Base-by-base conservation (phyloP, 1,140 invertebrate species). In the Temnothorax curvispinosus region DNA sequence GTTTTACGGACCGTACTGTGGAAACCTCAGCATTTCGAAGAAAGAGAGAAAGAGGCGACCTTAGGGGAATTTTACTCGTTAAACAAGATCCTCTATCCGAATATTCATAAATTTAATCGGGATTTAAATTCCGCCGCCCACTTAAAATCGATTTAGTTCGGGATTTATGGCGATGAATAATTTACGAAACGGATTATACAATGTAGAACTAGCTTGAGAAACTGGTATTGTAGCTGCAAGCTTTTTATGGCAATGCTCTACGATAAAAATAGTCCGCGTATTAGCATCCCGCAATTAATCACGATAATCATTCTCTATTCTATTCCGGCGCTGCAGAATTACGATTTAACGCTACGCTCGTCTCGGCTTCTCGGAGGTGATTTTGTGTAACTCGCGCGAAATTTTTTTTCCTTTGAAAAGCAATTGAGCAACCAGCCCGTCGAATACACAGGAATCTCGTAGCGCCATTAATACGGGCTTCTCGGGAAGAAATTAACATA, bases 151-250 rank as follows among this genome's bases (percentile, higher is more conserved):
- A 64, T 62, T 62, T 62, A 44, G 21, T 41, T 47, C 15, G 9
- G 7, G 27, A 65, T 78, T 78, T 78, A 78, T 21, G 3, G 11
- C 4, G 60, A 65, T 78, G 76, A 65, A 65, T 78, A 78, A 78
- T 78, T 78, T 50, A 78, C 60, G 44, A 78, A 65, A 32, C 3
- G 27, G 41, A 35, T 78, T 64, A 35, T 35, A 65, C n/a, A 78
- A 47, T 50, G n/a, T 15, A n/a, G 9, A 21, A 4, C 27, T 18
- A 64, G 32, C 9, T 35, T 0, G 5, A 35, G n/a, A 47, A 74
- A 75, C 58, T 78, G 27, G 38, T 64, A 35, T 50, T 64, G 27
- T 62, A 15, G 11, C 27, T 21, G 41, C 27, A 4, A 60, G n/a
- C 21, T 76, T 44, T 60, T 60, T 11, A 41, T 3, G 13, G 11